Base-by-base conservation (phyloP, 2,888 invertebrate genomes). In the Chymomyza procnemis region DNA sequence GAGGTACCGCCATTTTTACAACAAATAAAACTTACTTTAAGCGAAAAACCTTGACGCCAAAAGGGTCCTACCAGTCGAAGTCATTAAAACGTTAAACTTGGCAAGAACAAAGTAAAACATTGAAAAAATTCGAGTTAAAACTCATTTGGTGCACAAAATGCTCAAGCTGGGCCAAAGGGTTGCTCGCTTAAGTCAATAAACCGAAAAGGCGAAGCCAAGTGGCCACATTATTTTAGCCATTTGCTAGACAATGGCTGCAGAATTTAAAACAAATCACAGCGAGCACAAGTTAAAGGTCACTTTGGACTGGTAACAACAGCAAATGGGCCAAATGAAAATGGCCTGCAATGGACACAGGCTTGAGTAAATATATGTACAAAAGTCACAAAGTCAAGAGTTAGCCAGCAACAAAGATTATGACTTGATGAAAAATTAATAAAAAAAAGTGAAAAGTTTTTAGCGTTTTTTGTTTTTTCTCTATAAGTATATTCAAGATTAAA, bases 121-220 rank as follows among this genome's bases (percentile, higher is more conserved):
- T 54, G 14, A 54, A 54, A n/a, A 54, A 78, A 82, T 64, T 67
- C 67, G 66, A 82, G 82, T 67, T 41, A 82, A 78, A 78, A 78
- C 64, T 78, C 75, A n/a, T 61, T 50, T 47, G 48, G 69, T 21
- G 34, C 21, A 22, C 41, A 34, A 62, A 64, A 69, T 61, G 70
- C 70, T 62, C 9, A 34, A 66, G 54, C 41, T 61, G 67, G 72
- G 59, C 56, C 69, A 67, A 65, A 80, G 55, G 64, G 66, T 62
- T 66, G 66, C 61, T 22, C 8, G 72, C 48, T 57, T 54, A 74
- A 71, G 80, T 77, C 71, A 80, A 74, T 77, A 83, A 83, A 77
- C 61, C 69, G n/a, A 64, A 50, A 68, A 61, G 62, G 50, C 56
- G 34, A 3, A 41, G 12, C 9, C 9, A 41, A 41, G 12, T 12